Evolutionary conservation across 2,113 vertebrate genomes (phyloP).

Genomic region (Catagonus wagneri): DNA sequence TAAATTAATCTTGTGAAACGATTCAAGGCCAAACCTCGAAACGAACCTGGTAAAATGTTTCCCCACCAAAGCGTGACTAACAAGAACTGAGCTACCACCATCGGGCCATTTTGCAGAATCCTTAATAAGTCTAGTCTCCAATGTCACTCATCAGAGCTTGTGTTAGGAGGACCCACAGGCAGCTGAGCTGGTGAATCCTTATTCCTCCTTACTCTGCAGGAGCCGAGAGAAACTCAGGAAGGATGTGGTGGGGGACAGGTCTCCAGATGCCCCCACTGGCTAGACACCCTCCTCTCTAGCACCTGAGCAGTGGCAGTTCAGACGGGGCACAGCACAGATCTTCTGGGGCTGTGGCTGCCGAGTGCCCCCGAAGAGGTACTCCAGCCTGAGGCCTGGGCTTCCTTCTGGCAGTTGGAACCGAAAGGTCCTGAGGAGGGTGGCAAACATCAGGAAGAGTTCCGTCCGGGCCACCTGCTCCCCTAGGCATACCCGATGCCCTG

Average conservation of each 20-base stretch:
- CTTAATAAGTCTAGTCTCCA: neutral
- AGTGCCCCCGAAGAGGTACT: constrained; percentile 72
- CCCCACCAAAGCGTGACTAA: neutral
- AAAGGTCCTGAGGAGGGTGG: constrained; percentile 81
- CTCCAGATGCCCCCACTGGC: neutral
- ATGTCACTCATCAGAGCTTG: neutral
- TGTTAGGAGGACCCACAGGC: neutral
- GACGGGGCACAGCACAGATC: constrained; percentile 69
- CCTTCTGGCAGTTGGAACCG: constrained; percentile 76
- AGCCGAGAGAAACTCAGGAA: neutral
- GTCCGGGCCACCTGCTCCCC: constrained; percentile 82
- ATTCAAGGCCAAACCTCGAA: neutral
- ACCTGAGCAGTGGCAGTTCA: neutral
- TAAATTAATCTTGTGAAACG: neutral
- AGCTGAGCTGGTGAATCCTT: neutral
- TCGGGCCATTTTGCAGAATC: neutral
- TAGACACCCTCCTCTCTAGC: neutral
- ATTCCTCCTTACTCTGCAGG: neutral
- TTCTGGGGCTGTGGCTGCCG: constrained; percentile 80
- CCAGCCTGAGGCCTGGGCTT: constrained; percentile 56
- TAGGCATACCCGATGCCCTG: constrained; percentile 79
- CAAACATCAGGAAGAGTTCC: constrained; percentile 85
- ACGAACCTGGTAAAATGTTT: neutral
- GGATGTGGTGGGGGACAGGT: neutral
- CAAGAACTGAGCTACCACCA: neutral